These are phyloP conservation scores for Bufo bufo DNA, from an alignment of 2,113 vertebrate species.

Conservation along the genomic window DNA sequence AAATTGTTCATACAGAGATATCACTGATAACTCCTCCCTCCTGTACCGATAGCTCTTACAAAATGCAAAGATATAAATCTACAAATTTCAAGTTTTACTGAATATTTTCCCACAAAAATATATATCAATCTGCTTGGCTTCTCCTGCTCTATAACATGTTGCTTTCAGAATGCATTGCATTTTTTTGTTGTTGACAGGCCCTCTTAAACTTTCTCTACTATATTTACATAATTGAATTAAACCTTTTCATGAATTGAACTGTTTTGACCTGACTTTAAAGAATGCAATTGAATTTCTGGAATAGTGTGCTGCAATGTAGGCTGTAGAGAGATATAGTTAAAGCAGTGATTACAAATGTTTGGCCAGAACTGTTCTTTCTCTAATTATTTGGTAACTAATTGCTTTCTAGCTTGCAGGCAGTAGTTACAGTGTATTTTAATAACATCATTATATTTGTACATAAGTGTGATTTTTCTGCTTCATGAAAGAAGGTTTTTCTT, in stretches of 20 bases:
- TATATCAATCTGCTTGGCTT: too few species aligned
- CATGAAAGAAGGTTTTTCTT: not conserved
- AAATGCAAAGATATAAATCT: too few species aligned
- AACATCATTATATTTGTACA: slow-evolving; percentile 37
- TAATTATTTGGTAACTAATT: slow-evolving; percentile 60
- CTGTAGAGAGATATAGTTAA: slow-evolving; percentile 54
- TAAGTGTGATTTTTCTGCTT: slow-evolving; percentile 24
- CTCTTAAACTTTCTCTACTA: not conserved
- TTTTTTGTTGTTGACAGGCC: too few species aligned
- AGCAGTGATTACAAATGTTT: slow-evolving; percentile 51
- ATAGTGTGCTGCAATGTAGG: not conserved
- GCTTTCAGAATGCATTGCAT: too few species aligned
- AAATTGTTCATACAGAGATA: too few species aligned
- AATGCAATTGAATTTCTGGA: slow-evolving; percentile 47
- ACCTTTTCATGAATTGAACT: not conserved
- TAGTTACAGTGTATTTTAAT: slow-evolving; percentile 25
- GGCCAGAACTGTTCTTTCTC: slow-evolving; percentile 35
- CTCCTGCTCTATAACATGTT: too few species aligned
- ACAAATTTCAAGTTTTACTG: too few species aligned
- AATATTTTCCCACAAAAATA: too few species aligned
- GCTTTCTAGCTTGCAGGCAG: slow-evolving; percentile 9
- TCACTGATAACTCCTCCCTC: too few species aligned
- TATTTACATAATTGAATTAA: not conserved
- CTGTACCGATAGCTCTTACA: too few species aligned
- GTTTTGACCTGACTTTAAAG: not conserved